Percentiles rank a stretch among this genome's conserved stretches.
Evolutionary conservation across 2,797 vertebrate species (phyloP).

Genomic region (Tangara arthus): DNA sequence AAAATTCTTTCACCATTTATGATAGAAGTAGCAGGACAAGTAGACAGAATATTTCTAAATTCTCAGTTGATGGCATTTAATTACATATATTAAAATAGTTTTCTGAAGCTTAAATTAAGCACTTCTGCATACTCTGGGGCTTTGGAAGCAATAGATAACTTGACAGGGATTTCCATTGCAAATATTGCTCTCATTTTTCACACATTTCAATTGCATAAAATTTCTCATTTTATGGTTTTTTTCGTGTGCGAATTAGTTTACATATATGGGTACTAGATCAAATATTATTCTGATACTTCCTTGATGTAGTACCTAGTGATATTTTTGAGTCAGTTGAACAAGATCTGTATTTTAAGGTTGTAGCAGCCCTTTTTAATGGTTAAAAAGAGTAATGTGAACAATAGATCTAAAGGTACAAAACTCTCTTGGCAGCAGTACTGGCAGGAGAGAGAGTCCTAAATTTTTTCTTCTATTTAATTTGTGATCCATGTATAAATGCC

Average conservation of each 20-base stretch:
- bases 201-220: neutral
- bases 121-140: neutral
- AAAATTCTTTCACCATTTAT: neutral
- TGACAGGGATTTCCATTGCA: constrained; percentile 46
- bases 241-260: neutral
- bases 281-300: neutral
- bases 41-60: neutral
- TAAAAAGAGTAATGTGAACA: neutral
- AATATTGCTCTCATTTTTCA: constrained; percentile 29
- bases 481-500: neutral
- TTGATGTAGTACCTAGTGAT: neutral
- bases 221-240: neutral
- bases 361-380: neutral
- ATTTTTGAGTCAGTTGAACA: neutral
- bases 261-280: neutral
- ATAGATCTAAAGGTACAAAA: constrained; percentile 21
- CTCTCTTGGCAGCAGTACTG: constrained; percentile 15
- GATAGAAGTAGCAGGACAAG: neutral
- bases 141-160: neutral
- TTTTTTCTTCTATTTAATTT: constrained; percentile 18
- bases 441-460: constrained; percentile 18
- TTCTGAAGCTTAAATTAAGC: constrained; percentile 7
- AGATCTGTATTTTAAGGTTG: neutral
- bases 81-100: constrained; percentile 27
- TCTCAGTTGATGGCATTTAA: neutral